phyloP scores from a whole-genome alignment of 2,113 vertebrate genomes.

The Scatophagus argus region DNA sequence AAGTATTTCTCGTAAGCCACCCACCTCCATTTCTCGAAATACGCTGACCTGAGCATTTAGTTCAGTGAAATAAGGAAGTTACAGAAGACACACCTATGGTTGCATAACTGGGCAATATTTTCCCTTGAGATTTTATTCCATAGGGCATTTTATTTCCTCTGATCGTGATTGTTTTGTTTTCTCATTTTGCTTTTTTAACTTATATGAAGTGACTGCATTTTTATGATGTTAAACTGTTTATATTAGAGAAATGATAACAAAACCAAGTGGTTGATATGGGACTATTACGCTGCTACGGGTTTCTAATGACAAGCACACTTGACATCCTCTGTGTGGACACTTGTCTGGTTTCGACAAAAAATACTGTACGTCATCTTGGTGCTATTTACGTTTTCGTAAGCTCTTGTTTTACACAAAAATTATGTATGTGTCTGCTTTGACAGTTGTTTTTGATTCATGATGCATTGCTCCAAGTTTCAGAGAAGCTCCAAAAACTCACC shows the following conservation, averaged over 20 bases:
- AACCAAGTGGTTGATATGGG: slow-evolving; percentile 68
- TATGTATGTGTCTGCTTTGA: slow-evolving; percentile 63
- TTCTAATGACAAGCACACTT: slow-evolving; percentile 76
- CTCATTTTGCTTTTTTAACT: slow-evolving; percentile 81
- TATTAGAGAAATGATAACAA: slow-evolving; percentile 63
- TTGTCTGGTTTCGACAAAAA: slow-evolving; percentile 39
- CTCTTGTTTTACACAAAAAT: slow-evolving; percentile 60
- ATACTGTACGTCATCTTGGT: slow-evolving; percentile 80
- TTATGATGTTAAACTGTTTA: slow-evolving; percentile 66
- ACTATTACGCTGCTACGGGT: slow-evolving; percentile 83
- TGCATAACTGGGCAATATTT: slow-evolving; percentile 74
- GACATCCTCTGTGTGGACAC: slow-evolving; percentile 64
- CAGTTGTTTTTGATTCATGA: slow-evolving; percentile 50
- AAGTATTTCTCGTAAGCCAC: slow-evolving; percentile 45
- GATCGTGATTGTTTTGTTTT: slow-evolving; percentile 65
- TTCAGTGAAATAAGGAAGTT: slow-evolving; percentile 44
- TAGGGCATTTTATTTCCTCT: slow-evolving; percentile 67
- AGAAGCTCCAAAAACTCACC: slow-evolving; percentile 59
- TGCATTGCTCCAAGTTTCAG: slow-evolving; percentile 31
- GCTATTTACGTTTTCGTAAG: slow-evolving; percentile 79
- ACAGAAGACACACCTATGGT: slow-evolving; percentile 52
- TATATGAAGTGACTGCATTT: slow-evolving; percentile 83
- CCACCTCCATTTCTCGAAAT: slow-evolving; percentile 45
- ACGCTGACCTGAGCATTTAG: slow-evolving; percentile 53
- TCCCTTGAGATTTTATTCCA: slow-evolving; percentile 63